Base-by-base conservation (phyloP, 2,888 invertebrate species). In the Trissolcus brochymenae region DNA sequence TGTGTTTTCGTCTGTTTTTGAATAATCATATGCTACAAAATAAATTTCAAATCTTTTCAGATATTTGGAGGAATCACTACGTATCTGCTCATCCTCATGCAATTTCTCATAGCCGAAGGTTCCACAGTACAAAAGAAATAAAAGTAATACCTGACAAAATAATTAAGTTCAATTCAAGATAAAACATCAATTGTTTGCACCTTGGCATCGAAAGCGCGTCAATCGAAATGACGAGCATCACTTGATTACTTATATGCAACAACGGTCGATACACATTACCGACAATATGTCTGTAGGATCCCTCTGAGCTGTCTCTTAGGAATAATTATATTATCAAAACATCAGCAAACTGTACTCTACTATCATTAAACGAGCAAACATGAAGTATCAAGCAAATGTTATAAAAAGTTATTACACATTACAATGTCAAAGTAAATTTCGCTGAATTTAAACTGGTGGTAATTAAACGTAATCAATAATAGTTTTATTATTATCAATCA, bases 41-140 rank as follows among this genome's bases (percentile, higher is more conserved):
- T 6, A 3, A 25, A 25, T 4, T 25, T 35, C 9, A 6, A 35
- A 35, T 11, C 6, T 1, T 35, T 35, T 3, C 57, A 86, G 86
- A 80, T 86, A 25, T 81, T 81, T n/a, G 83, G 86, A 55, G 85
- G 84, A 25, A 83, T 86, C 29, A 81, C 86, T 2, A 85, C 85
- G 0, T 85, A 85, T 79, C 80, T 85, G 49, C 77, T 85, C 0
- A 85, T 86, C 25, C 71, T 86, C 4, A 84, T 86, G 41, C 86
- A 86, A 70, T 86, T 86, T 54, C 76, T 85, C 6, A 60, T 82
- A 40, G 62, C 77, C 11, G 57, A 73, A 35, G 35, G 9, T 11
- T 35, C 35, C 11, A 35, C 0, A 9, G 35, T 35, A 1, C 1
- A 35, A 35, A 35, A 35, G 11, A 35, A 35, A 35, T 35, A 11